Evolutionary conservation across 1,140 invertebrate species (phyloP), one percentile per base, ranked within the genome.

Genomic region (Hyphantria cunea): DNA sequence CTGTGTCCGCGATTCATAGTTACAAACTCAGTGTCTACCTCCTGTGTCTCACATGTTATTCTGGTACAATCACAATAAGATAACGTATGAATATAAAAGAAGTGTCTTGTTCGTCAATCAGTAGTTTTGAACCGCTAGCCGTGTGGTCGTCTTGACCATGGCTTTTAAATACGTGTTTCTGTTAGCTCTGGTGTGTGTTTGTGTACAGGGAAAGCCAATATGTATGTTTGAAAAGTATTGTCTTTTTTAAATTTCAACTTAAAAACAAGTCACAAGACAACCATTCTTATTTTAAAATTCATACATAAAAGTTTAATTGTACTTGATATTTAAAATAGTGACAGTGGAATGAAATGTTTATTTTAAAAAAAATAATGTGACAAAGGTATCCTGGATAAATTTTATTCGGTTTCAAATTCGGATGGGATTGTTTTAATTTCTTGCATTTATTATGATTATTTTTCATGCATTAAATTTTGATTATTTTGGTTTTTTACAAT

Each of bases 111-210:
- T 45, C 59, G 53, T 45, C 51, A 65, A 64, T 72, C 80, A 78
- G 82, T 84, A 73, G 76, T 84, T 70, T 78, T 68, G 71, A 73
- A 61, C 64, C 69, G 39, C 59, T 52, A 52, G 59, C 76, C 74
- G 70, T 61, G 73, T 80, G 78, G 75, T 81, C 79, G 78, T 71
- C 54, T 70, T 83, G 79, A 81, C 80, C 74, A 84, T 89, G 86
- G 80, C 81, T 77, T 81, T 85, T 70, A 78, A 78, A 83, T 76
- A 72, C 68, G 61, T 80, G 52, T 66, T 75, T 72, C 65, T 89
- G 53, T 59, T 84, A 58, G 74, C 72, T 58, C 65, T 86, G 66
- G 74, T 65, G 50, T 65, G 76, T 67, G 76, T 68, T 60, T 74
- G 78, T 76, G 80, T 82, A 61, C 72, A 80, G 25, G 45, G 72